phyloP scores from a whole-genome alignment of 2,113 vertebrate species.

The Gracilinanus agilis region DNA sequence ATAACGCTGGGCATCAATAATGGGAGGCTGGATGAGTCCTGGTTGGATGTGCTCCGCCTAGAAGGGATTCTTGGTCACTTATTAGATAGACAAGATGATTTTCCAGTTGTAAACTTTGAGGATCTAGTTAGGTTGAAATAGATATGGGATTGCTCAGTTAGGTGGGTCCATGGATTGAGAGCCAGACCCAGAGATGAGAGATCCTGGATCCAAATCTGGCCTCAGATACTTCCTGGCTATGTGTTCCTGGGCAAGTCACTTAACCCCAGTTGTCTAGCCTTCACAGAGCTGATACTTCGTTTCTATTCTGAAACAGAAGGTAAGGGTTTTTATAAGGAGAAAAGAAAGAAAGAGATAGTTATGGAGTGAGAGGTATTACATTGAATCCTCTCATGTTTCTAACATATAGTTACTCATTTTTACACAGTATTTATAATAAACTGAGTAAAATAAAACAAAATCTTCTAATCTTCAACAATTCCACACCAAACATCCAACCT shows the following conservation, averaged over 20 bases:
- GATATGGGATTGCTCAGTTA: too few species aligned
- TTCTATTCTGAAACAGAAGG: too few species aligned
- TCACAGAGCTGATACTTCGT: too few species aligned
- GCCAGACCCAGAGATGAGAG: too few species aligned
- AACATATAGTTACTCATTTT: background rate
- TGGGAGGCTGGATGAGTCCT: background rate
- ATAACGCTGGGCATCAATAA: background rate
- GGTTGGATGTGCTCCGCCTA: background rate
- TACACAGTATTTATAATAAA: background rate
- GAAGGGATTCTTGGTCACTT: background rate
- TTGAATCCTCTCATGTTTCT: background rate
- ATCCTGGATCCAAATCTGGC: too few species aligned
- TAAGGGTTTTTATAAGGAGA: too few species aligned
- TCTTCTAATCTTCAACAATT: background rate
- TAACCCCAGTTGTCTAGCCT: too few species aligned
- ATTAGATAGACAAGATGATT: background rate
- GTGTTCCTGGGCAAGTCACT: too few species aligned
- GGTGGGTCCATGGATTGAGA: too few species aligned
- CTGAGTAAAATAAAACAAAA: background rate
- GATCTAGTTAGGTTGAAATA: too few species aligned
- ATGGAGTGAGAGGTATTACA: background rate
- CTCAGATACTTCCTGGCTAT: too few species aligned
- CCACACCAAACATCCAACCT: background rate
- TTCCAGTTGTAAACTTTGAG: background rate
- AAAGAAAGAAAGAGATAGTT: too few species aligned